Conservation (phyloP, 2,888 invertebrate species). For the Acheta domesticus region DNA sequence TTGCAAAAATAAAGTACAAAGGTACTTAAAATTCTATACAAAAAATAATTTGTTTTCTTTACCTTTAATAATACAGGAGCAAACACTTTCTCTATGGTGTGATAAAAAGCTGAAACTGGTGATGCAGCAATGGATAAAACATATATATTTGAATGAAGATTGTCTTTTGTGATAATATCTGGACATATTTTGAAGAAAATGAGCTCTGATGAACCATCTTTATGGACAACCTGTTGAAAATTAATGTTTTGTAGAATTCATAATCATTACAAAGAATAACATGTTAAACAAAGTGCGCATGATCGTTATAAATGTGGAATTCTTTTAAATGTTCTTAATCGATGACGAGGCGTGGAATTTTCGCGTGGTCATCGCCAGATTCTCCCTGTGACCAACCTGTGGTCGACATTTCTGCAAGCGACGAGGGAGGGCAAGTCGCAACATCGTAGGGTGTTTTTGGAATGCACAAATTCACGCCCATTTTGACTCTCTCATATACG, state of each 20-base stretch:
- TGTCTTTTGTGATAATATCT: constrained; percentile 57
- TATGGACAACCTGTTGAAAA: constrained; percentile 45
- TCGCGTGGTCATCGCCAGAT: too few relatives aligned
- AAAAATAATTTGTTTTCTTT: constrained; percentile 25
- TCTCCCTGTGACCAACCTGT: too few relatives aligned
- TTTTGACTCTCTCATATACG: too few relatives aligned
- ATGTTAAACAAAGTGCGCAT: neutral
- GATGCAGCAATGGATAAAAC: constrained; percentile 60
- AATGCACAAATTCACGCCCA: too few relatives aligned
- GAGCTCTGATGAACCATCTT: constrained; percentile 46
- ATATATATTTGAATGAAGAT: constrained; percentile 55
- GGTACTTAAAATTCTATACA: neutral
- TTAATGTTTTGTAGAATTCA: neutral
- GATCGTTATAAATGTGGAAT: too few relatives aligned
- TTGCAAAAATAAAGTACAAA: neutral
- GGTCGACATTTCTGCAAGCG: too few relatives aligned
- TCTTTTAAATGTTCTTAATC: too few relatives aligned
- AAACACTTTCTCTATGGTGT: constrained; percentile 59
- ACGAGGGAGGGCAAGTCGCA: too few relatives aligned
- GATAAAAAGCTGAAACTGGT: constrained; percentile 58
- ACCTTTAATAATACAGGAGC: constrained; percentile 51
- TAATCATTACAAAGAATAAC: neutral
- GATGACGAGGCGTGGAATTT: too few relatives aligned
- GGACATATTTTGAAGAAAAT: constrained; percentile 61
- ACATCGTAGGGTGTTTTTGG: too few relatives aligned